Conservation (phyloP, 2,888 invertebrate species). For the Bedellia somnulentella region DNA sequence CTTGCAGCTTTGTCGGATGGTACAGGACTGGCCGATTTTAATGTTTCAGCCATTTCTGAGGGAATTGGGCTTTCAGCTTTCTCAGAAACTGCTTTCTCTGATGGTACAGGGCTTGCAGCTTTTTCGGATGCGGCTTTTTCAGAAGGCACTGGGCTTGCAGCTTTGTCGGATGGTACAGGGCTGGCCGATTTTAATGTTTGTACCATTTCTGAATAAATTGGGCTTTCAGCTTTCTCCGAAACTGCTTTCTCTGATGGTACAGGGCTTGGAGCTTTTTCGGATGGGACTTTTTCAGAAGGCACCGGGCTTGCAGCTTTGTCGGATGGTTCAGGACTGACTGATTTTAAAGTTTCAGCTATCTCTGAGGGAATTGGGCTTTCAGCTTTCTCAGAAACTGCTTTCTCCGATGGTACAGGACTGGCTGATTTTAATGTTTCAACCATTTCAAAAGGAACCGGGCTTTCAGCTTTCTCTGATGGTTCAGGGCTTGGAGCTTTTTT, state of each 20-base stretch:
- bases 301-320: not conserved
- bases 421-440: not conserved
- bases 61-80: constrained; percentile 7
- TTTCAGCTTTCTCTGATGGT: constrained; percentile 7
- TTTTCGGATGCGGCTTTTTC: constrained; percentile 3
- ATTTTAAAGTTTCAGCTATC: not conserved
- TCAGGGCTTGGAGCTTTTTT: not conserved
- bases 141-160: not conserved
- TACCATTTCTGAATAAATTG: not conserved
- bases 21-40: not conserved
- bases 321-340: not conserved
- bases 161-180: constrained; percentile 1
- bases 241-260: not conserved
- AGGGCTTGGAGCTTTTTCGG: not conserved
- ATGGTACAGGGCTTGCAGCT: constrained; percentile 10
- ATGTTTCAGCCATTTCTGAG: constrained; percentile 8
- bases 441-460: constrained; percentile 8
- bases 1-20: constrained; percentile 3
- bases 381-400: not conserved
- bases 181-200: constrained; percentile 1
- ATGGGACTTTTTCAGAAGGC: not conserved
- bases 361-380: not conserved
- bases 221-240: constrained; percentile 6
- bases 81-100: constrained; percentile 10
- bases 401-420: not conserved